Evolutionary conservation across 2,113 vertebrate species (phyloP).

Genomic region (Casuarius casuarius): DNA sequence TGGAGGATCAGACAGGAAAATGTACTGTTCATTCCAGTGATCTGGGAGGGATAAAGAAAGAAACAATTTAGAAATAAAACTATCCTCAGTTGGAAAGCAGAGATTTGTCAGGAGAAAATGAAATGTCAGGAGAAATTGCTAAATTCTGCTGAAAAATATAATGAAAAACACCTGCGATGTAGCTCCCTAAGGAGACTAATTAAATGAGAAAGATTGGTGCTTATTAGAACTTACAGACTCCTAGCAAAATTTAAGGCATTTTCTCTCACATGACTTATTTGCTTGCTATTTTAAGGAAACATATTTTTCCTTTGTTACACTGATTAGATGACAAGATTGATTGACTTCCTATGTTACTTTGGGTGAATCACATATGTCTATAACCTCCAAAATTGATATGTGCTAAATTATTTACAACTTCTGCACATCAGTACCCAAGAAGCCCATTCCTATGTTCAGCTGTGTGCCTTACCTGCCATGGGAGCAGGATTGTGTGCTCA

Average conservation of each 20-base stretch:
- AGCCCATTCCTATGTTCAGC: not conserved
- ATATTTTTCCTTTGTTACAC: constrained; percentile 37
- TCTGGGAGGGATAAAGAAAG: constrained; percentile 4
- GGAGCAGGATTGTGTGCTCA: not conserved
- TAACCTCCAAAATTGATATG: not conserved
- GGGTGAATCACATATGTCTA: not conserved
- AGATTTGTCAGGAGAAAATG: constrained; percentile 27
- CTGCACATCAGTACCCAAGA: not conserved
- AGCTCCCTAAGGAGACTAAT: constrained; percentile 37
- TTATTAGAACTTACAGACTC: constrained; percentile 23
- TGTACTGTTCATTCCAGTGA: not conserved
- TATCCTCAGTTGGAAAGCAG: constrained; percentile 33
- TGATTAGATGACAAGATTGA: constrained; percentile 27
- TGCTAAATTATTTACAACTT: not conserved
- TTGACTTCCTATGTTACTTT: not conserved
- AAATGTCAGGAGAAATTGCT: constrained; percentile 4
- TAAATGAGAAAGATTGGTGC: constrained; percentile 24
- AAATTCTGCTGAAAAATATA: constrained; percentile 40
- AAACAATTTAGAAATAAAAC: constrained; percentile 10
- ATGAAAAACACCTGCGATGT: constrained; percentile 10
- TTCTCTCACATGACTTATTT: constrained; percentile 24
- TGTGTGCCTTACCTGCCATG: not conserved
- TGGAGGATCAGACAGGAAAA: not conserved
- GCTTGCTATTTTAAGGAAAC: constrained; percentile 47
- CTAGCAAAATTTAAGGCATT: constrained; percentile 31